A percentile compares a stretch with the other conserved stretches of the same genome.
Conservation (phyloP, 2,888 invertebrate species). For the Tachina fera region DNA sequence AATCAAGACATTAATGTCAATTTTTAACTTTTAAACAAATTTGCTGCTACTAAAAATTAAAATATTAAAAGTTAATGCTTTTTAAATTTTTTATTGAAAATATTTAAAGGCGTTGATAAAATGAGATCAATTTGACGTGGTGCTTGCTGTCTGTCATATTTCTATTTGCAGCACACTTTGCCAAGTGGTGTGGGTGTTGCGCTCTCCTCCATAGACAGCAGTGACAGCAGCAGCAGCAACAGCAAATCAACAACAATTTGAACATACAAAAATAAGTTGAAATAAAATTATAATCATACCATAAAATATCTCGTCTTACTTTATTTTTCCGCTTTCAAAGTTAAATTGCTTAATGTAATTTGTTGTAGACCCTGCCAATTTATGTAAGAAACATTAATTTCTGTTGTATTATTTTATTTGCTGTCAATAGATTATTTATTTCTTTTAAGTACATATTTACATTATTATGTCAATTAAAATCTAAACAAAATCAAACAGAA, state of each 20-base stretch:
- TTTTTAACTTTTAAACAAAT: background rate
- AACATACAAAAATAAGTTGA: background rate
- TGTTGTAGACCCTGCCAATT: conserved; percentile 52
- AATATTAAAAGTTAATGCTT: too few relatives aligned
- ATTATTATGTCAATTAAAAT: conserved; percentile 78
- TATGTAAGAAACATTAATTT: conserved; percentile 45
- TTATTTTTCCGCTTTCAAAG: conserved; percentile 66
- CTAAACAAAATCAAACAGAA: conserved; percentile 74
- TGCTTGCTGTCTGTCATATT: conserved; percentile 42
- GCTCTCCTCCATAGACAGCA: conserved; percentile 30
- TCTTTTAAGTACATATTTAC: background rate
- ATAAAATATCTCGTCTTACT: conserved; percentile 57
- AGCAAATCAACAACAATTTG: conserved; percentile 18
- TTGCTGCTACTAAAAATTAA: conserved; percentile 8
- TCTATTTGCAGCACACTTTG: conserved; percentile 40
- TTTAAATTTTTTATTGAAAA: conserved; percentile 5
- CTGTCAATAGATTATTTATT: conserved; percentile 38
- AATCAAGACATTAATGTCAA: background rate
- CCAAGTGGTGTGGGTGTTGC: conserved; percentile 58
- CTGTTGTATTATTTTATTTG: conserved; percentile 11
- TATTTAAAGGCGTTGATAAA: conserved; percentile 57
- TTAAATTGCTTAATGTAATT: conserved; percentile 59
- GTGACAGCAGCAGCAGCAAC: conserved; percentile 18
- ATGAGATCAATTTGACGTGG: conserved; percentile 52
- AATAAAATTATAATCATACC: conserved; percentile 20